Percentiles rank a stretch among this genome's conserved stretches.
Evolutionary conservation across 2,797 vertebrate genomes (phyloP).

Genomic region (Cygnus olor): DNA sequence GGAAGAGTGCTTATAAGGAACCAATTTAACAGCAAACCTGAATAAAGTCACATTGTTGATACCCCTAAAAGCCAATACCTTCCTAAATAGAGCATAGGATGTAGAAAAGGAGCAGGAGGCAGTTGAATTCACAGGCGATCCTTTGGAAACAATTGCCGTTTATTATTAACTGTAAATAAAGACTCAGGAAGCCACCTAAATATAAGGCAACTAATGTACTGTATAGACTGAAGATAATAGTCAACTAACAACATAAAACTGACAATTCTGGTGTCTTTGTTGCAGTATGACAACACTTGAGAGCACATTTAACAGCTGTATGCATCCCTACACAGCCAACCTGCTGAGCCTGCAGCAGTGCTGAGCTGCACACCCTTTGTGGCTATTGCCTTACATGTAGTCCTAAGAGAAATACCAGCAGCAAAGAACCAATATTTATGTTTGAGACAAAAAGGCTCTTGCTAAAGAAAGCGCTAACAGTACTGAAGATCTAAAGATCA

Average conservation of each 20-base stretch:
- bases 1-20: background rate
- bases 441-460: background rate
- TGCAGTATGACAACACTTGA: rapidly evolving
- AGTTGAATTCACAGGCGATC: background rate
- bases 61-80: background rate
- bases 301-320: rapidly evolving
- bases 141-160: background rate
- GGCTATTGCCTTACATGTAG: background rate
- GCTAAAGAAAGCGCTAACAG: background rate
- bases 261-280: background rate
- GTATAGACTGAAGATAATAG: rapidly evolving
- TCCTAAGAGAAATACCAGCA: background rate
- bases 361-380: rapidly evolving
- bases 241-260: rapidly evolving
- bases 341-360: background rate
- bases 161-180: background rate
- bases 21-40: background rate
- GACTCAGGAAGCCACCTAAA: background rate
- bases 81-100: background rate
- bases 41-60: background rate
- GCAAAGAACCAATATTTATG: rapidly evolving
- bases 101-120: background rate
- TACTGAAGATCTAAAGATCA: rapidly evolving
- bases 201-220: background rate
- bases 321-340: rapidly evolving